A percentile compares a stretch with the other conserved stretches of the same genome.
These are phyloP conservation scores for Rhinogobius similis DNA, from an alignment of 2,113 vertebrate species.

Conservation along the genomic window DNA sequence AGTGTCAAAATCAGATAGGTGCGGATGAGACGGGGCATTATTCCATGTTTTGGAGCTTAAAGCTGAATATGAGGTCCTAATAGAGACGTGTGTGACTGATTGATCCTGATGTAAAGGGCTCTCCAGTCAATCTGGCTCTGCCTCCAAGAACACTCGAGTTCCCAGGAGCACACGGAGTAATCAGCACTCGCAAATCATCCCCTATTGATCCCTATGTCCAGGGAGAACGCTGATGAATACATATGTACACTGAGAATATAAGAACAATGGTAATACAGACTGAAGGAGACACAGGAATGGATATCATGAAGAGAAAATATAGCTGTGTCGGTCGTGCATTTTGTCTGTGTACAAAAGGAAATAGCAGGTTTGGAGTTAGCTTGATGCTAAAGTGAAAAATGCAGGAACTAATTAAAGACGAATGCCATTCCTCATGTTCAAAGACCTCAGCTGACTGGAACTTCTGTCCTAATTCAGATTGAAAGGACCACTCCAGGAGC, in stretches of 20 bases:
- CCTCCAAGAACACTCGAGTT: background rate
- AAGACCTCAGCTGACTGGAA: background rate
- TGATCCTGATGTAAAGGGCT: constrained; percentile 3
- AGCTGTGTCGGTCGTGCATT: background rate
- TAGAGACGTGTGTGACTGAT: constrained; percentile 7
- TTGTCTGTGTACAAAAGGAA: background rate
- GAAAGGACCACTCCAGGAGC: background rate
- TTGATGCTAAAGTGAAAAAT: background rate
- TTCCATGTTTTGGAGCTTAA: constrained; percentile 10
- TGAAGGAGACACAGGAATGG: background rate
- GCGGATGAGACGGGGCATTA: constrained; percentile 14
- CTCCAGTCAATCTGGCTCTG: constrained; percentile 1
- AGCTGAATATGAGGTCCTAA: constrained; percentile 1
- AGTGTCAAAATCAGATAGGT: constrained; percentile 54
- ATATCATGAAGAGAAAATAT: background rate
- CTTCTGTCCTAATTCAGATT: background rate
- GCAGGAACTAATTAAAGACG: background rate
- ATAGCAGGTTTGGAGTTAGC: background rate
- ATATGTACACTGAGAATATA: background rate
- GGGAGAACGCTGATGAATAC: background rate
- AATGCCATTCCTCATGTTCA: background rate
- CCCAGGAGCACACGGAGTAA: background rate
- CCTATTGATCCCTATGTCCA: background rate
- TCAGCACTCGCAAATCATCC: background rate
- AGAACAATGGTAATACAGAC: background rate